phyloP scores from a whole-genome alignment of 2,113 vertebrate genomes.

The Fulica atra region DNA sequence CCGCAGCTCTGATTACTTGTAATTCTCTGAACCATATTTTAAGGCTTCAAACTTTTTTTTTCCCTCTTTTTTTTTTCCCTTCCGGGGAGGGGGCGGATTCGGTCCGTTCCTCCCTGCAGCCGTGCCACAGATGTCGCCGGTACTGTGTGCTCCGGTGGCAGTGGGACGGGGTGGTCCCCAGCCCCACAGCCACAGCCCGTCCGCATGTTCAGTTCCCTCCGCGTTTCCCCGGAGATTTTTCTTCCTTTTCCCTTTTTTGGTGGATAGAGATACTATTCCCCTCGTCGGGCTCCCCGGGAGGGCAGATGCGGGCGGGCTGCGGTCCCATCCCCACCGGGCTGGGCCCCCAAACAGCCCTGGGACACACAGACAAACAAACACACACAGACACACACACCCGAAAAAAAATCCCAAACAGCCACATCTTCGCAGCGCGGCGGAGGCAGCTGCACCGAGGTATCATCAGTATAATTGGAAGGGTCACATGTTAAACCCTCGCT shows the following conservation, averaged over 20 bases:
- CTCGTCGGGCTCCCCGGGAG: not conserved
- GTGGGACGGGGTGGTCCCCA: not conserved
- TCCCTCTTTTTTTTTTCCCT: not conserved
- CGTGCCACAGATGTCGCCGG: not conserved
- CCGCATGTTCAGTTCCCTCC: not conserved
- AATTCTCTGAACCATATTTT: constrained; percentile 74
- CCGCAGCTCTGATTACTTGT: constrained; percentile 87
- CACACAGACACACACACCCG: too few species aligned
- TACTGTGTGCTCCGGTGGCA: not conserved
- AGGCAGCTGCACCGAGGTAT: constrained; percentile 77
- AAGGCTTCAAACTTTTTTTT: constrained; percentile 12
- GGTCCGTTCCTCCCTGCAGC: not conserved
- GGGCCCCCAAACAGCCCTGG: not conserved
- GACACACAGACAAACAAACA: too few species aligned
- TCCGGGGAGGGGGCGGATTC: not conserved
- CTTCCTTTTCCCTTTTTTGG: not conserved
- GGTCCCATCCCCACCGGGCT: not conserved
- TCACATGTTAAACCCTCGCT: constrained; percentile 78
- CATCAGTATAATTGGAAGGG: constrained; percentile 70
- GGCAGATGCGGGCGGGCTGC: not conserved
- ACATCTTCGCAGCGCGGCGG: not conserved
- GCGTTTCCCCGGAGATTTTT: not conserved
- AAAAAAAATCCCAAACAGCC: not conserved
- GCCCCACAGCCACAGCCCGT: not conserved
- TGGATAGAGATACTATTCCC: not conserved